These are phyloP conservation scores for Xylota segnis DNA, from an alignment of 2,888 invertebrate genomes.

Conservation along the genomic window DNA sequence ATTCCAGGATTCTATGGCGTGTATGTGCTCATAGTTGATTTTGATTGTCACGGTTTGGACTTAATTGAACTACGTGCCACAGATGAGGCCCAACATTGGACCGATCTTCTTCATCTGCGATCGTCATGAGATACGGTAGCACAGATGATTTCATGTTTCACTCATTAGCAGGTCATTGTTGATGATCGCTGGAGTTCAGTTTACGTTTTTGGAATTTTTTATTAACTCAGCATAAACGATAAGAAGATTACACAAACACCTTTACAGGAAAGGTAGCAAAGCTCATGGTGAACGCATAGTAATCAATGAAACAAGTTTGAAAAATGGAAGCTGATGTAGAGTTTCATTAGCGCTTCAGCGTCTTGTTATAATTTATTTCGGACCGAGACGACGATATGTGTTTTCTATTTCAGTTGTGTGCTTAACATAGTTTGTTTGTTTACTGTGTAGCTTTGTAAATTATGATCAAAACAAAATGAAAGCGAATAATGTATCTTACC, in stretches of 20 bases:
- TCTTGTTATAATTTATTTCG: constrained; percentile 40
- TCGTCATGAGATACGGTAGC: constrained; percentile 40
- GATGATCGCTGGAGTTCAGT: constrained; percentile 36
- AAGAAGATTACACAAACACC: constrained; percentile 38
- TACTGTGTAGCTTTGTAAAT: constrained; percentile 4
- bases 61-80: constrained; percentile 53
- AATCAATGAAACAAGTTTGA: constrained; percentile 38
- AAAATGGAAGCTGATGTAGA: constrained; percentile 48
- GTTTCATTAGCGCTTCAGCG: constrained; percentile 39
- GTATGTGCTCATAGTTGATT: constrained; percentile 2
- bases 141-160: constrained; percentile 50
- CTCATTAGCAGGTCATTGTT: constrained; percentile 68
- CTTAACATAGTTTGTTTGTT: constrained; percentile 1
- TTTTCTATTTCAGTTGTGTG: constrained; percentile 2
- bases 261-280: constrained; percentile 20
- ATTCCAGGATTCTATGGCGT: not conserved
- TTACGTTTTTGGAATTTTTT: constrained; percentile 53
- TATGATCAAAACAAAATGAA: not conserved
- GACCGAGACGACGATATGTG: not conserved
- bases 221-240: constrained; percentile 44
- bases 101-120: not conserved
- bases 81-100: not conserved
- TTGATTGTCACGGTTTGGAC: constrained; percentile 39
- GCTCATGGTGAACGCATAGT: constrained; percentile 8
- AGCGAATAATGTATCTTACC: not conserved